Evolutionary conservation across 2,797 vertebrate species (phyloP), one percentile per base, ranked within the genome.

Genomic region (Sebastes trivittatus): DNA sequence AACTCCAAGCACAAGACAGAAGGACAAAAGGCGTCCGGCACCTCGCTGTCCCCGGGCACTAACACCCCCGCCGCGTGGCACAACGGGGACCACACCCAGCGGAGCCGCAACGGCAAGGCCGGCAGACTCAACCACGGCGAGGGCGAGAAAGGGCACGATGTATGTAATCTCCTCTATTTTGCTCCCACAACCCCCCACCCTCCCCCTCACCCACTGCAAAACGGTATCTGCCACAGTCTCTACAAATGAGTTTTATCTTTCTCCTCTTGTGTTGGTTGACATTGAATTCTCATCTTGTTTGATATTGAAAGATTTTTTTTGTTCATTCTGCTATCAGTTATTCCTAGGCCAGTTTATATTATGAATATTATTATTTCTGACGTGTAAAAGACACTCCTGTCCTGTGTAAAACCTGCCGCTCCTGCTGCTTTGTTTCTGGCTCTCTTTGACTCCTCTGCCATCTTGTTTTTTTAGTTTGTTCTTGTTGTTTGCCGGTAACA

Each of bases 81-180:
- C 96, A 99, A 99, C 70, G 98, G 98, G 59, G 96, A 97, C 88
- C 96, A 95, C 91, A 72, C 78, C 86, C 95, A 95, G 82, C 95
- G 94, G 60, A 92, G 94, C 92, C 97, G 96, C 92, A 97, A 97
- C 67, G 93, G 97, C 94, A 96, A 97, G 79, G 95, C 95, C 75
- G 92, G 94, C 78, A 94, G 95, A 93, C 95, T 95, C 89, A 93
- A 95, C 88, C 91, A 95, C 75, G 23, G 85, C 78, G 88, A 94
- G 29, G 93, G 93, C 77, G 96, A 95, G 81, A 97, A 97, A 94
- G 95, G 93, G 85, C 94, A 96, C 91, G 96, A 99, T 98, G 98
- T 99, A 99, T 94, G 98, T 98, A 97, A 80, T 95, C 96, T 96
- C 93, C 90, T 96, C 95, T 95, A 81, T 82, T 92, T 83, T 89